Evolutionary conservation across 2,113 vertebrate species (phyloP).

Genomic region (Meriones unguiculatus): DNA sequence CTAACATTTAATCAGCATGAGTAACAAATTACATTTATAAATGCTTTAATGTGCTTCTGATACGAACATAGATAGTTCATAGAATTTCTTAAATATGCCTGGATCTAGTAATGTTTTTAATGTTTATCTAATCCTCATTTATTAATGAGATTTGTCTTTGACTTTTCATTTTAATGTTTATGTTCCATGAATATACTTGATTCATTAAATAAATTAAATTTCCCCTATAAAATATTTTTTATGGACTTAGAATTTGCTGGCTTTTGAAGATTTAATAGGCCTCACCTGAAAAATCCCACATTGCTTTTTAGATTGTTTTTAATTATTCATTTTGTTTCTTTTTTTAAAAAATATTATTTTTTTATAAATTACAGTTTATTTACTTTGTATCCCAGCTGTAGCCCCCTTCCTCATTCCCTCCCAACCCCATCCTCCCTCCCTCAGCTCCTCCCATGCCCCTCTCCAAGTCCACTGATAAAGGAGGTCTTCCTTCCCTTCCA

Average conservation of each 20-base stretch:
- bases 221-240: not conserved
- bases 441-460: too few species aligned
- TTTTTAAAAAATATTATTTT: too few species aligned
- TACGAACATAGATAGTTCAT: not conserved
- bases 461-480: too few species aligned
- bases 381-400: too few species aligned
- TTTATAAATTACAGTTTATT: too few species aligned
- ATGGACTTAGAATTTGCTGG: not conserved
- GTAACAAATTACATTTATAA: not conserved
- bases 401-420: too few species aligned
- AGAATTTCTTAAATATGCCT: not conserved
- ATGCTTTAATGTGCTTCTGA: constrained; percentile 10
- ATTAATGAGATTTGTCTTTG: not conserved
- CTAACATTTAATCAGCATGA: not conserved
- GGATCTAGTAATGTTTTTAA: not conserved
- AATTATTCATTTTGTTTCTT: not conserved
- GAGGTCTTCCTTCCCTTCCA: too few species aligned
- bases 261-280: not conserved
- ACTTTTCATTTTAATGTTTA: constrained; percentile 37
- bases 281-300: not conserved
- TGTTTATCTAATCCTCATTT: constrained; percentile 13
- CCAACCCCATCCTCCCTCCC: too few species aligned
- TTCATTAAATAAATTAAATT: not conserved
- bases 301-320: not conserved
- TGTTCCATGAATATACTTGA: not conserved